phyloP scores from a whole-genome alignment of 2,113 vertebrate species.

The Gracilinanus agilis region DNA sequence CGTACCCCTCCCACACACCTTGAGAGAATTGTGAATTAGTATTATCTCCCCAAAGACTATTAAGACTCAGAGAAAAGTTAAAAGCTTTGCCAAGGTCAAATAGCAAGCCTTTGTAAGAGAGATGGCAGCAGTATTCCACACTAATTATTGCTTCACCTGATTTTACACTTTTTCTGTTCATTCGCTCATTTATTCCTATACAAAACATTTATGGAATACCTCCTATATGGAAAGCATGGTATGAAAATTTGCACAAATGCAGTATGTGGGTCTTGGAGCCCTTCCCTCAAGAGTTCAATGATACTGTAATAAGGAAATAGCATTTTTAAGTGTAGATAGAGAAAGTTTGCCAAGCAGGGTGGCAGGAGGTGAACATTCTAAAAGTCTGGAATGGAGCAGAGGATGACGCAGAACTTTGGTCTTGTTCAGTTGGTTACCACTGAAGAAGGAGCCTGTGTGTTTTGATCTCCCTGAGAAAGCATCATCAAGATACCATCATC shows the following conservation, averaged over 20 bases:
- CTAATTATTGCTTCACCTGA: neutral
- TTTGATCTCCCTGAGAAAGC: no score
- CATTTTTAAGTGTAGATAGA: no score
- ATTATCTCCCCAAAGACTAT: neutral
- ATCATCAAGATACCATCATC: no score
- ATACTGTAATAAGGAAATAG: no score
- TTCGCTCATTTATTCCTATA: neutral
- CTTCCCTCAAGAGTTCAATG: no score
- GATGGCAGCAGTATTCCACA: neutral
- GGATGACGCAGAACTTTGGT: no score
- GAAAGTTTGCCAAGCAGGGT: no score
- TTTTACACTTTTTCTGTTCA: neutral
- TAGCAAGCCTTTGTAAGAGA: neutral
- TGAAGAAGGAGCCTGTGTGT: no score
- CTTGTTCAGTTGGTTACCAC: no score
- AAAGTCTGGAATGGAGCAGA: no score
- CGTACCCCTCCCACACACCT: neutral
- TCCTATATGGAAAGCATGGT: neutral
- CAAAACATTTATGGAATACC: neutral
- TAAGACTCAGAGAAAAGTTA: neutral
- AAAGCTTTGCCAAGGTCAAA: neutral
- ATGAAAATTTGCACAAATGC: neutral
- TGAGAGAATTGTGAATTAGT: neutral
- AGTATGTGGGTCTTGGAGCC: no score
- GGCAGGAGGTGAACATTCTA: no score